phyloP scores from a whole-genome alignment of 2,797 vertebrate genomes.

The Parauchenoglanis punctatus region DNA sequence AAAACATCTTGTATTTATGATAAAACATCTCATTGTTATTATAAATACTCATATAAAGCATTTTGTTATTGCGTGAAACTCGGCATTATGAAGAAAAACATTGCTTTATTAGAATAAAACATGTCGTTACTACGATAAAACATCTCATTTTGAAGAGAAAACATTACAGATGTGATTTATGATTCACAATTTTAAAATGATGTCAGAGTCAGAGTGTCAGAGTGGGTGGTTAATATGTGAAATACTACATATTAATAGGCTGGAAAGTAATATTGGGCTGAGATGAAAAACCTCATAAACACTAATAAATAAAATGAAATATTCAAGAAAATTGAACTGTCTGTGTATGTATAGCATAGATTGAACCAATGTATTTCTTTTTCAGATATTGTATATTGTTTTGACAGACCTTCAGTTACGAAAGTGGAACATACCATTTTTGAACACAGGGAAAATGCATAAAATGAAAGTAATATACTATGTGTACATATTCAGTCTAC shows the following conservation, averaged over 20 bases:
- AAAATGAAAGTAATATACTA: too few relatives aligned
- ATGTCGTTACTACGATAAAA: not conserved
- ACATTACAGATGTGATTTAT: not conserved
- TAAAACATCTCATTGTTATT: not conserved
- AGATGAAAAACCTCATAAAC: not conserved
- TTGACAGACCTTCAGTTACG: not conserved
- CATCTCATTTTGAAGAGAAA: not conserved
- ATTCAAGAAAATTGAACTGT: not conserved
- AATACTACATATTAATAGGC: not conserved
- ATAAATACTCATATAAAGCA: not conserved
- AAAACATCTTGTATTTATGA: too few relatives aligned
- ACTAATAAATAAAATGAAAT: not conserved
- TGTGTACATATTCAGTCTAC: not conserved
- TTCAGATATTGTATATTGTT: not conserved
- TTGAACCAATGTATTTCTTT: not conserved
- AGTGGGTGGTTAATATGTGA: not conserved
- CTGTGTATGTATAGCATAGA: not conserved
- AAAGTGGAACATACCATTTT: too few relatives aligned
- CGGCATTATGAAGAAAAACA: not conserved
- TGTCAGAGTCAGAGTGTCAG: too few relatives aligned
- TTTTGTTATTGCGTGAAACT: not conserved
- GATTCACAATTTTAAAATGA: not conserved
- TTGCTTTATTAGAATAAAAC: not conserved
- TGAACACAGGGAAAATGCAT: not conserved
- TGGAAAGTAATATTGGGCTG: not conserved